A percentile compares a stretch with the other conserved stretches of the same genome.
phyloP scores from a whole-genome alignment of 2,888 invertebrate genomes.

The Limnephilus rhombicus region DNA sequence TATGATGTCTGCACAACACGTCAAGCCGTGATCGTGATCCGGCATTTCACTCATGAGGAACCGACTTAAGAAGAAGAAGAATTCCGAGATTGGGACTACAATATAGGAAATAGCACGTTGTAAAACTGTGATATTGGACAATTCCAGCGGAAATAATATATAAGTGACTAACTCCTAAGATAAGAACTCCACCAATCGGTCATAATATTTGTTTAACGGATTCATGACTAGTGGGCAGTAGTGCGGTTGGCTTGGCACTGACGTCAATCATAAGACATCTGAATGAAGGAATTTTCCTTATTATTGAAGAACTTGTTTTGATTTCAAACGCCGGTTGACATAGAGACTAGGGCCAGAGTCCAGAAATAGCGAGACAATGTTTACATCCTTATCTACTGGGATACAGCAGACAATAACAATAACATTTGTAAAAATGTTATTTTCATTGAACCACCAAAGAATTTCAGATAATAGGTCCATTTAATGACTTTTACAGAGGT shows the following conservation, averaged over 20 bases:
- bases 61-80: too few species aligned
- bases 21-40: too few species aligned
- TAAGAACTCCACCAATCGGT: not conserved
- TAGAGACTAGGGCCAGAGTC: not conserved
- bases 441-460: not conserved
- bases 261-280: not conserved
- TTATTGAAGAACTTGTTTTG: not conserved
- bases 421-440: not conserved
- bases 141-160: not conserved
- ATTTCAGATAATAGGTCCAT: not conserved
- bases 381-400: constrained; percentile 5
- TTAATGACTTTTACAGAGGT: not conserved
- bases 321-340: not conserved
- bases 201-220: not conserved
- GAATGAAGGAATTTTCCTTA: not conserved
- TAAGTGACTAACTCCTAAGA: not conserved
- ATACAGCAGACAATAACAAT: not conserved
- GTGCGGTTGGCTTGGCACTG: not conserved
- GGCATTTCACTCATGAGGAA: too few species aligned
- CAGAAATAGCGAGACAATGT: not conserved
- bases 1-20: too few species aligned
- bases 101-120: too few species aligned
- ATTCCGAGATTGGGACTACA: too few species aligned
- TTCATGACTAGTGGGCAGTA: not conserved
- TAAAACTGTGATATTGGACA: not conserved